Base-by-base conservation (phyloP, 2,888 invertebrate species). In the Drosophila lacicola region DNA sequence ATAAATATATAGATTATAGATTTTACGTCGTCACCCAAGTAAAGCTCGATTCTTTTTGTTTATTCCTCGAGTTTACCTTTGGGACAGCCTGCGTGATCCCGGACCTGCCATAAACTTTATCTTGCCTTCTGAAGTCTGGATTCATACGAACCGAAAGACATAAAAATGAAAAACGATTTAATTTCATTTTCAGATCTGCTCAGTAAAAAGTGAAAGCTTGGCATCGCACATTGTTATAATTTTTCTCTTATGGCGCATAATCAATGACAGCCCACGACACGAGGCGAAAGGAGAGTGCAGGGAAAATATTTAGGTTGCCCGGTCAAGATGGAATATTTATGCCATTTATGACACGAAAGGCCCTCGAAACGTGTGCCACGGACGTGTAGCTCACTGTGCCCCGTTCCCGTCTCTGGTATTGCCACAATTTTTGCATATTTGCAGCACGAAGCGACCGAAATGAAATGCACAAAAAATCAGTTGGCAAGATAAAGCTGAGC, bases 301-400 rank as follows among this genome's bases (percentile, higher is more conserved):
- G 45, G 25, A 67, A 79, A 74, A 78, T 86, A 83, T 85, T 85
- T 85, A 73, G 89, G 85, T 87, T 85, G 85, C 66, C 69, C 89
- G 85, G 85, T 85, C 85, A 85, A 85, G 77, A 74, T 83, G 89
- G 83, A 89, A 85, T 89, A 85, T 85, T 85, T 85, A 85, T 85
- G 85, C 89, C 85, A 85, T 85, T 85, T 85, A 85, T 85, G 85
- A 89, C 85, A 85, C 85, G 85, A 89, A 82, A 88, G 81, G 75
- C 89, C 88, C 88, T 87, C 89, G 75, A 70, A 88, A 88, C 84
- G 89, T 87, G 89, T 83, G 76, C 83, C 75, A 70, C 25, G 54
- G 60, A 78, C 78, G 78, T 78, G 63, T 44, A 60, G 10, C 50
- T 6, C 13, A n/a, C 29, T 29, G 3, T 29, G 36, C 36, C 14